Evolutionary conservation across 2,113 vertebrate genomes (phyloP), one percentile per base, ranked within the genome.

Genomic region (Otolemur garnettii): DNA sequence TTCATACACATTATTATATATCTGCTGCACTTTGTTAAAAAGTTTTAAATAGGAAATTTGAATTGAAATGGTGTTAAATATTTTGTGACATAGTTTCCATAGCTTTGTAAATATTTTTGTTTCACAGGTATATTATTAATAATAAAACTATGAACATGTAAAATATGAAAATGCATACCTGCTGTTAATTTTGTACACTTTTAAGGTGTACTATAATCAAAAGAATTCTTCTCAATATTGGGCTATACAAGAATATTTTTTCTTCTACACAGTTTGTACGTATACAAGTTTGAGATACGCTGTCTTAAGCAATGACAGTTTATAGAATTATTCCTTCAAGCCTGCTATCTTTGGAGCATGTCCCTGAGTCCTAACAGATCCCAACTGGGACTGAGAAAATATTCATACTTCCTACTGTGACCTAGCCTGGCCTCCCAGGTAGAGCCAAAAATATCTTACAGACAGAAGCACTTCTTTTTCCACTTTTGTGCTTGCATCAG

Each of bases 51-150:
- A 38, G 22, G 2, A 22, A 69, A 88, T 74, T 35, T 66, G 53
- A 4, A 38, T 72, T 93, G 15, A 74, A 88, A 12, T 84, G 19
- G 4, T 55, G 91, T 64, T 71, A 91, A 15, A 74, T 87, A 57
- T 87, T 87, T 89, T 77, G 7, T 50, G 64, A 50, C 22, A 42
- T 15, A 38, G 5, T 82, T 77, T 69, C 2, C n/a, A 2, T 81
- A 62, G 75, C 28, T 38, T 77, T 64, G 11, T 81, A 57, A 95
- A 45, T 74, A 89, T 18, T 95, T 96, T 83, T 72, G 35, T 78
- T 79, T 91, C 33, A 68, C 59, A 57, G 21, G 1, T 78, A 0
- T 80, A 35, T 89, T 50, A 50, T 50, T 50, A 50, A 50, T 50
- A 50, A 50, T 80, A 85, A 38, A 85, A 75, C 5, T 80, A 55